phyloP scores from a whole-genome alignment of 2,113 vertebrate genomes.

The Sinocyclocheilus rhinocerous region DNA sequence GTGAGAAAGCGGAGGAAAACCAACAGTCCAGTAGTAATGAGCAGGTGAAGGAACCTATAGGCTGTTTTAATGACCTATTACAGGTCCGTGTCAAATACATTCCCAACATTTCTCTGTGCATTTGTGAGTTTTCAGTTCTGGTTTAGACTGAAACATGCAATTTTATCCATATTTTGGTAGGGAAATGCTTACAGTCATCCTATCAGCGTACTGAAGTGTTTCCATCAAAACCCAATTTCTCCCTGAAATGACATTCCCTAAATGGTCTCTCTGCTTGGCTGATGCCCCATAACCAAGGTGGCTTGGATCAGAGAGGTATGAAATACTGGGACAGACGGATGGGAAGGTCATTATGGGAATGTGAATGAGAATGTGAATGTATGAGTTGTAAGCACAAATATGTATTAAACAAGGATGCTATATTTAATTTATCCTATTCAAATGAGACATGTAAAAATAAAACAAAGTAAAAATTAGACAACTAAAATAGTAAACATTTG shows the following conservation, averaged over 20 bases:
- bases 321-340: conserved; percentile 35
- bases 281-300: not conserved
- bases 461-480: too few relatives aligned
- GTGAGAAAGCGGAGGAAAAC: not conserved
- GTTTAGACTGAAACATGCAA: not conserved
- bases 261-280: conserved; percentile 30
- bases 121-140: not conserved
- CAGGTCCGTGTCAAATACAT: not conserved
- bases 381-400: not conserved
- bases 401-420: too few relatives aligned
- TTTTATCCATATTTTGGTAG: not conserved
- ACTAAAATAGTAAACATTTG: not conserved
- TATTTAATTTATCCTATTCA: too few relatives aligned
- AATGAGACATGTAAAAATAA: too few relatives aligned
- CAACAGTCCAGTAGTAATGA: not conserved
- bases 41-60: not conserved
- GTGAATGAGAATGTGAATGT: not conserved
- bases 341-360: conserved; percentile 12
- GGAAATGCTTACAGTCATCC: not conserved
- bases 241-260: not conserved
- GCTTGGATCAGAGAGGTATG: conserved; percentile 2
- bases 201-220: not conserved
- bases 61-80: not conserved
- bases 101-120: not conserved
- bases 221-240: conserved; percentile 3